Base-by-base conservation (phyloP, 2,797 vertebrate genomes). In the Cheirogaleus major region DNA sequence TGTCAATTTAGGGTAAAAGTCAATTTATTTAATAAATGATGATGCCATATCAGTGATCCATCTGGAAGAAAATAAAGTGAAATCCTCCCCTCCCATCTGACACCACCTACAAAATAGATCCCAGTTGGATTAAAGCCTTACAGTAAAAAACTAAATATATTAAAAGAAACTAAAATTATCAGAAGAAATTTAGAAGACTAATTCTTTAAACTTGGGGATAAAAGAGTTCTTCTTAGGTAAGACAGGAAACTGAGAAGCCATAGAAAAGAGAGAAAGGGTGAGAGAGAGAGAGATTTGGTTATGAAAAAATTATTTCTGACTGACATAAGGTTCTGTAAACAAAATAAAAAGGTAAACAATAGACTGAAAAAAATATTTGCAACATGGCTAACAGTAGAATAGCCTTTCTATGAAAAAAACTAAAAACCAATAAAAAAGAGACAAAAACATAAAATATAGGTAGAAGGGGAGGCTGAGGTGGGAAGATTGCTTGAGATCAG, bases 121-220 rank as follows among this genome's bases (percentile, higher is more conserved):
- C 69, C 23, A 38, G 55, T 57, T 63, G 50, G 43, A 72, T 32
- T 17, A 86, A 38, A 81, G 75, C 59, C 52, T 41, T 83, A 52
- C 69, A 41, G 35, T 61, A 25, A 43, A 78, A 89, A 76, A 20
- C 41, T 57, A 75, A 92, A 38, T 79, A 35, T 22, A 79, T 84
- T 83, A 79, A 35, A 84, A 95, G 52, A 73, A 89, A 70, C 57
- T 83, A 85, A 91, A 96, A 72, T 81, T 61, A 89, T 81, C 80
- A 91, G 43, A 59, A 81, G 83, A 89, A 85, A 76, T 27, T 50
- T 91, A 78, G 73, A 81, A 89, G 63, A 75, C 63, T 23, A 70
- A 63, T 89, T 89, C 6, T 55, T 93, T 80, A 83, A 73, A 22
- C 22, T 75, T 50, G 27, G 4, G 3, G 25, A 17, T 75, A 78